phyloP scores from a whole-genome alignment of 2,888 invertebrate species.

The Periphyllus acericola region DNA sequence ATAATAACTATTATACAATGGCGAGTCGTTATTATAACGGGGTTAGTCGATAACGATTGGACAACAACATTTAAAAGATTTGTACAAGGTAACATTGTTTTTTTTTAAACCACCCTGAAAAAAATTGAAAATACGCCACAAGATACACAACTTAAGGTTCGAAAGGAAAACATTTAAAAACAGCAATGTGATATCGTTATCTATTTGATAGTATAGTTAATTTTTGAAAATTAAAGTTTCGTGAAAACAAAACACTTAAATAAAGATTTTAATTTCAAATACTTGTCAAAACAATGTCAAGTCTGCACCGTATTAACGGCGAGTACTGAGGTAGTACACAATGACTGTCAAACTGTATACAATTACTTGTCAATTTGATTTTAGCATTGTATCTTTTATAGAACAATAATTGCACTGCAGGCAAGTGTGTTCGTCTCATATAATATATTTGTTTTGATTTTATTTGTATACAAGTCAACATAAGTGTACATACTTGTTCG shows the following conservation, averaged over 20 bases:
- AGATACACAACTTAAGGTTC: not conserved
- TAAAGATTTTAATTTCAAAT: slow-evolving; percentile 49
- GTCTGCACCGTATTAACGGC: not conserved
- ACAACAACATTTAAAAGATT: too few species aligned
- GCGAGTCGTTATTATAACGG: too few species aligned
- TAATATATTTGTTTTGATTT: not conserved
- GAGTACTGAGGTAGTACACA: not conserved
- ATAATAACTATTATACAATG: too few species aligned
- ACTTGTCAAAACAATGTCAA: slow-evolving; percentile 44
- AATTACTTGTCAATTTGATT: slow-evolving; percentile 46
- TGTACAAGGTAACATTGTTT: too few species aligned
- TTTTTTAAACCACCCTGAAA: not conserved
- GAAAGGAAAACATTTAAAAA: not conserved
- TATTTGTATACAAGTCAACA: not conserved
- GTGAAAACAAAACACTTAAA: slow-evolving; percentile 25
- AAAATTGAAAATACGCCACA: not conserved
- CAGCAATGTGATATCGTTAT: not conserved
- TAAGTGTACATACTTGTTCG: not conserved
- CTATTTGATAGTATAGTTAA: not conserved
- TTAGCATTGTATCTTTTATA: slow-evolving; percentile 21
- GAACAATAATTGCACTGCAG: slow-evolving; percentile 32
- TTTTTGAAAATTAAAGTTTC: slow-evolving; percentile 14
- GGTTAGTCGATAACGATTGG: too few species aligned
- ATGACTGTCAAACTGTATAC: slow-evolving; percentile 46
- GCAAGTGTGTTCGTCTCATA: not conserved